Evolutionary conservation across 2,888 invertebrate species (phyloP).

Genomic region (Kryphioiulus occultus): DNA sequence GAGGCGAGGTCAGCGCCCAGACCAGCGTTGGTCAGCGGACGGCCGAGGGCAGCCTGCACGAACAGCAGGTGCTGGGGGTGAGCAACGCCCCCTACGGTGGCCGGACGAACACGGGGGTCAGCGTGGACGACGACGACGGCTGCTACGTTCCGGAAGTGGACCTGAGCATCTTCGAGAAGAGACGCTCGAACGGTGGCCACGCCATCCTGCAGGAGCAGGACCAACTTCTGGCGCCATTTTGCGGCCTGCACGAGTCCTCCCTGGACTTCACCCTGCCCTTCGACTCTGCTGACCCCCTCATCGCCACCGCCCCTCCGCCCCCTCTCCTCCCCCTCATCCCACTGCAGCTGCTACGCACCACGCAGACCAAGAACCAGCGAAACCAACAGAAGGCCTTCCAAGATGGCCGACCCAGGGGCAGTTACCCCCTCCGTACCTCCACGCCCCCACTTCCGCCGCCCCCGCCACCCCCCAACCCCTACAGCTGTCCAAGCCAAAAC

Average conservation of each 20-base stretch:
- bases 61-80: conserved; percentile 33
- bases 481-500: neutral
- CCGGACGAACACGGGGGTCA: conserved; percentile 29
- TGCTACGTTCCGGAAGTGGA: conserved; percentile 55
- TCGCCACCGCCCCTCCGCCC: conserved; percentile 44
- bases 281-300: conserved; percentile 50
- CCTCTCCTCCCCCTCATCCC: conserved; percentile 41
- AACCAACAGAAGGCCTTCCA: neutral
- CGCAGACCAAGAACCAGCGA: neutral
- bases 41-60: conserved; percentile 45
- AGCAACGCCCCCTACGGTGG: neutral
- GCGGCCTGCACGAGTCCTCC: conserved; percentile 45
- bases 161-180: conserved; percentile 52
- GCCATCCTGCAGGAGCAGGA: conserved; percentile 46
- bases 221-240: neutral
- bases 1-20: conserved; percentile 34
- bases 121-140: conserved; percentile 50
- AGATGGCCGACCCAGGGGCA: neutral
- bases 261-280: conserved; percentile 50
- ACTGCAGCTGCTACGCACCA: neutral
- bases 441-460: conserved; percentile 51
- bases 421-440: neutral
- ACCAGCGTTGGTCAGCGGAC: conserved; percentile 41
- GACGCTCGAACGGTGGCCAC: conserved; percentile 52
- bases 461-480: conserved; percentile 45